phyloP scores from a whole-genome alignment of 2,888 invertebrate genomes.

The Sinopyrophorus schimmeli region DNA sequence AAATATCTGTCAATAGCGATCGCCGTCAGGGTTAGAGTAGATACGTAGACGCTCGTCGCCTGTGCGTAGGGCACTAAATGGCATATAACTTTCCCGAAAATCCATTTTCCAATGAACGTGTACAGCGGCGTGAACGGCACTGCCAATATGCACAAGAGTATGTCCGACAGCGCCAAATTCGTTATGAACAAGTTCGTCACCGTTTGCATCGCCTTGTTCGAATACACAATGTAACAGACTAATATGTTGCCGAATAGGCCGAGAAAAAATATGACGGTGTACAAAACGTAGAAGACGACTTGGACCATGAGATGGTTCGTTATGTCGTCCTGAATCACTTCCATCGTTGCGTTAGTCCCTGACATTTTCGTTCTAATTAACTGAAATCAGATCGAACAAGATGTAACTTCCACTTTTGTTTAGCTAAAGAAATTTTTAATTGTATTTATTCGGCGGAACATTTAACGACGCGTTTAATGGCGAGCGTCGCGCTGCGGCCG shows the following conservation, averaged over 20 bases:
- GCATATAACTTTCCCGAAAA: constrained; percentile 81
- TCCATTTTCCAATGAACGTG: constrained; percentile 81
- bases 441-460: too few species aligned
- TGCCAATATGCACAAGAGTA: constrained; percentile 79
- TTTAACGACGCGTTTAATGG: too few species aligned
- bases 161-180: constrained; percentile 85
- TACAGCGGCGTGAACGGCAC: constrained; percentile 90
- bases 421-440: too few species aligned
- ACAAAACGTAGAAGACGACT: constrained; percentile 71
- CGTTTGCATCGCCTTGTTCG: constrained; percentile 87
- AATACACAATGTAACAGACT: constrained; percentile 83
- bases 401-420: constrained; percentile 1
- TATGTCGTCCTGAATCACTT: constrained; percentile 23
- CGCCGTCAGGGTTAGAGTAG: constrained; percentile 86
- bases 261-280: constrained; percentile 76
- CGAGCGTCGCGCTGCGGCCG: too few species aligned
- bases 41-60: constrained; percentile 88
- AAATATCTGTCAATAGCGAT: constrained; percentile 91
- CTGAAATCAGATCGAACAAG: too few species aligned
- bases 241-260: constrained; percentile 82
- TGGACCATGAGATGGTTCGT: constrained; percentile 67
- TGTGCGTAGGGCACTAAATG: constrained; percentile 85
- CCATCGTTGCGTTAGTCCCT: constrained; percentile 33
- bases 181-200: constrained; percentile 92
- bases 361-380: constrained; percentile 25